Percentiles rank a stretch among this genome's conserved stretches.
These are phyloP conservation scores for Argyrosomus japonicus DNA, from an alignment of 2,113 vertebrate species.

Conservation along the genomic window DNA sequence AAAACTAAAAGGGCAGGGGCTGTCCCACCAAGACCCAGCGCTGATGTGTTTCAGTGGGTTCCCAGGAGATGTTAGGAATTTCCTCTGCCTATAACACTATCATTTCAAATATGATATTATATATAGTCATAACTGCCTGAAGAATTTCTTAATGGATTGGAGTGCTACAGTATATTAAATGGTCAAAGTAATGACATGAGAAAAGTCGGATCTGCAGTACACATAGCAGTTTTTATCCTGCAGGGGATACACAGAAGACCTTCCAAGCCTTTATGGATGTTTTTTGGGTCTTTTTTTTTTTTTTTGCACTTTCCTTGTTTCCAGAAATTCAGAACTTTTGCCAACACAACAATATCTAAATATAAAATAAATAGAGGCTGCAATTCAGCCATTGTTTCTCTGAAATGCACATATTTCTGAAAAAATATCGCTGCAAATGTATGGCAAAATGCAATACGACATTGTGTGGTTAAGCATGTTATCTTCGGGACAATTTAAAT, in stretches of 20 bases:
- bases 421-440: conserved; percentile 35
- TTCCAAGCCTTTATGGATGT: neutral
- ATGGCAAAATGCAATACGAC: conserved; percentile 34
- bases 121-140: neutral
- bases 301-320: neutral
- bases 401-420: conserved; percentile 41
- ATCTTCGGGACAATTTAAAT: conserved; percentile 66
- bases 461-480: conserved; percentile 55
- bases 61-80: conserved; percentile 50
- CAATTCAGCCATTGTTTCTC: conserved; percentile 41
- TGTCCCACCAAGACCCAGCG: neutral
- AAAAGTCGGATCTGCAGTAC: conserved; percentile 19
- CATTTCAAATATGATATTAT: conserved; percentile 27
- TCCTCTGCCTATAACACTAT: conserved; percentile 15
- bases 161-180: neutral
- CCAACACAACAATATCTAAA: neutral
- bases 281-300: neutral
- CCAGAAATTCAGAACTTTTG: conserved; percentile 6
- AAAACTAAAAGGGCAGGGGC: neutral
- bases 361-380: conserved; percentile 19
- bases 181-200: conserved; percentile 41
- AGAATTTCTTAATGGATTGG: conserved; percentile 31
- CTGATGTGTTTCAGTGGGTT: conserved; percentile 29
- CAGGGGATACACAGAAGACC: conserved; percentile 2
- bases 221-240: conserved; percentile 11